Evolutionary conservation across 2,888 invertebrate species (phyloP).

Genomic region (Andrena fulva): DNA sequence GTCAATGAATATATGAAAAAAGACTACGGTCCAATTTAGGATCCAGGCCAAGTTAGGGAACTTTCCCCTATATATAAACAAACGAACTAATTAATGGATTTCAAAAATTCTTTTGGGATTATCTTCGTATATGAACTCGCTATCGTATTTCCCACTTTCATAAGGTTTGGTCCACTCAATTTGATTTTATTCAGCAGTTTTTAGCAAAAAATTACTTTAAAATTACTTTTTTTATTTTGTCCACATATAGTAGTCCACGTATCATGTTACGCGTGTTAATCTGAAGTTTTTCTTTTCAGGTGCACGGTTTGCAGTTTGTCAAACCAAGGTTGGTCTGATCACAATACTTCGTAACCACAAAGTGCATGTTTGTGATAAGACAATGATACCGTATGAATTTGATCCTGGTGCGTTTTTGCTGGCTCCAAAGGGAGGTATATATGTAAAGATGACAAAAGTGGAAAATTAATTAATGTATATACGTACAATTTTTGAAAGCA

Average conservation of each 20-base stretch:
- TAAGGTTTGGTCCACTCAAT: no score
- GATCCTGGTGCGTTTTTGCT: not conserved
- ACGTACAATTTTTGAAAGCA: not conserved
- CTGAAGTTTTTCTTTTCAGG: not conserved
- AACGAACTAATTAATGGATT: no score
- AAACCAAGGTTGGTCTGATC: slow-evolving; percentile 29
- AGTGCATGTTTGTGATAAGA: slow-evolving; percentile 32
- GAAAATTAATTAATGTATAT: not conserved
- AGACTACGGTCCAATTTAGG: no score
- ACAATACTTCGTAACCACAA: slow-evolving; percentile 28
- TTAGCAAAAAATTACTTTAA: no score
- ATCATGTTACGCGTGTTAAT: not conserved
- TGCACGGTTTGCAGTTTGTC: slow-evolving; percentile 13
- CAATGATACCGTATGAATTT: slow-evolving; percentile 10
- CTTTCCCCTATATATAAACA: no score
- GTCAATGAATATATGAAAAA: no score
- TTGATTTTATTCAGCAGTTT: no score
- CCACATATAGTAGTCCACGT: not conserved
- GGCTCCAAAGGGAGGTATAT: not conserved
- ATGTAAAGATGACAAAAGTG: slow-evolving; percentile 2
- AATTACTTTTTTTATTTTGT: not conserved
- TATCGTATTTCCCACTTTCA: no score
- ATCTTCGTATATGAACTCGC: no score
- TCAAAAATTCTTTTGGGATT: no score
- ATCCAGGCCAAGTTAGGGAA: no score